Base-by-base conservation (phyloP, 2,113 vertebrate genomes). In the Blennius ocellaris region DNA sequence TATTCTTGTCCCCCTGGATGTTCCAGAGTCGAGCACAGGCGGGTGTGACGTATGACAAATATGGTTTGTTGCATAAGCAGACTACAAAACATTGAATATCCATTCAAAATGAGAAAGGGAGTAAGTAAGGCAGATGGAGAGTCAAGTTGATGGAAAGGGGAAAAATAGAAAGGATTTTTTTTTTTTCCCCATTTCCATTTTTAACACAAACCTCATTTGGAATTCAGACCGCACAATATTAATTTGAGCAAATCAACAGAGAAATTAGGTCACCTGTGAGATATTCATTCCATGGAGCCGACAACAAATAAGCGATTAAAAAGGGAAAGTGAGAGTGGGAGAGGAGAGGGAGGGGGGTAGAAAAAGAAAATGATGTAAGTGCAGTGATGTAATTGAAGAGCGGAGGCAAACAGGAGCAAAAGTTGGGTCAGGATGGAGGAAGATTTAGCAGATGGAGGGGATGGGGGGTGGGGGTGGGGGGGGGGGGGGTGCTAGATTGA, bases 251-350 rank as follows among this genome's bases (percentile, higher is more conserved):
- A 90, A 90, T 85, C 86, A 82, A 70, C 66, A 73, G 79, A 85
- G 64, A 89, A 90, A 90, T 80, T 79, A 68, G 81, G 88, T 86
- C 88, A 87, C 85, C 79, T 87, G 77, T 86, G 80, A 84, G 80
- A 64, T 61, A 80, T 80, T 88, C 73, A 87, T 80, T 84, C 84
- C 68, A 76, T 48, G 69, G 61, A 12, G 38, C 21, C 67, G 81
- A 90, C n/a, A 90, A 86, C 68, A 87, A 87, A 89, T 82, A 79
- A 76, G 68, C 81, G 66, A 83, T 89, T 90, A 80, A 59, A 72
- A 66, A 76, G 21, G 48, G 45, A 69, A 39, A 68, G 17, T 15
- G 58, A 55, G 43, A 76, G 59, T 58, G 48, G 47, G 21, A 30
- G 37, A 58, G 43, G 59, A 71, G 47, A 72, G 63, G 61, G 58